Evolutionary conservation across 2,888 invertebrate genomes (phyloP).

Genomic region (Lithophane socia): DNA sequence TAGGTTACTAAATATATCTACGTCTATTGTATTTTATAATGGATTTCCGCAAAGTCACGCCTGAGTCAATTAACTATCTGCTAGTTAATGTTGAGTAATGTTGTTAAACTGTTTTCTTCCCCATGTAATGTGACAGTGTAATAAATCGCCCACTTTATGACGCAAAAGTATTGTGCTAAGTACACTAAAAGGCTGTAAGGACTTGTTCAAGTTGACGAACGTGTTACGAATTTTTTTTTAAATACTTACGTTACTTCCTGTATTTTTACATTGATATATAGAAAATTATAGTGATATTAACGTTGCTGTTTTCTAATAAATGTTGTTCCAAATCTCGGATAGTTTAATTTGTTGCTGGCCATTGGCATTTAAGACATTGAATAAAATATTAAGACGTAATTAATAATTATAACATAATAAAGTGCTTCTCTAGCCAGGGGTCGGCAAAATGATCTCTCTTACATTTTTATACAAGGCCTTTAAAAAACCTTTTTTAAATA

Average conservation of each 20-base stretch:
- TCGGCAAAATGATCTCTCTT: constrained; percentile 61
- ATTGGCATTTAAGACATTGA: constrained; percentile 13
- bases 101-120: constrained; percentile 32
- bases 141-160: constrained; percentile 12
- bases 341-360: constrained; percentile 49
- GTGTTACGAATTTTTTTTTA: constrained; percentile 57
- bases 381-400: constrained; percentile 26
- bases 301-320: constrained; percentile 47
- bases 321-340: constrained; percentile 49
- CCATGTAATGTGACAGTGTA: constrained; percentile 6
- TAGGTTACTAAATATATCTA: too few species aligned
- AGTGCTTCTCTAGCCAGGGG: constrained; percentile 35
- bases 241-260: constrained; percentile 42
- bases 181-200: constrained; percentile 60
- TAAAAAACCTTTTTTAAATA: constrained; percentile 20
- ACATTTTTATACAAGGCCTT: constrained; percentile 52
- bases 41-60: too few species aligned
- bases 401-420: constrained; percentile 26
- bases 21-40: too few species aligned
- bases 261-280: constrained; percentile 59
- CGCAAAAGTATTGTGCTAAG: constrained; percentile 50
- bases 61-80: background rate
- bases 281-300: constrained; percentile 56
- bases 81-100: background rate
- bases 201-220: constrained; percentile 52